Evolutionary conservation across 2,113 vertebrate genomes (phyloP), one percentile per base, ranked within the genome.

Genomic region (Microtus pennsylvanicus): DNA sequence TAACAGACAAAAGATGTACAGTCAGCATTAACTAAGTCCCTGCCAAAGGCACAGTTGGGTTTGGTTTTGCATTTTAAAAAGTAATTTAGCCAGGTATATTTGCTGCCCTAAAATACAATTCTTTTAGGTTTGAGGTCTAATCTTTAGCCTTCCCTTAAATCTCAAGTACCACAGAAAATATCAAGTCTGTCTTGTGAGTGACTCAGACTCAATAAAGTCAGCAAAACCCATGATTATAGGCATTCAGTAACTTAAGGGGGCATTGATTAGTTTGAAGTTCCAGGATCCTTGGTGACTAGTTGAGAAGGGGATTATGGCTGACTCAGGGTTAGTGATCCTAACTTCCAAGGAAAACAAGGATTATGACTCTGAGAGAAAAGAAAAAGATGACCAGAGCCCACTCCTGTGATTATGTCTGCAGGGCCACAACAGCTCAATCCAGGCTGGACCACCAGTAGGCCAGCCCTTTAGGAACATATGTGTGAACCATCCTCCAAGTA

Each of bases 41-140:
- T 69, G 82, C 10, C 45, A 30, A 88, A 26, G 28, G 65, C 19
- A 47, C 28, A 35, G 11, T 42, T 81, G n/a, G 4, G 5, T 82
- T 94, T 91, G 75, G 61, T 22, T 67, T 93, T 21, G 10, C 50
- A 80, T 75, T 69, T 94, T 88, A 14, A 3, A 65, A 93, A 93
- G 80, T 95, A 50, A 61, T 81, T 70, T 80, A 50, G 45, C 11
- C 4, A 28, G 11, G 7, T 77, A 2, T 26, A 67, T 80, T 81
- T 70, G 9, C 9, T 94, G 55, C 13, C 26, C 13, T 17, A 26
- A 86, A 65, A 74, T 80, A 33, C 38, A 90, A 90, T 65, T 75
- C 16, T 38, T 42, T 5, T 76, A 42, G 75, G 63, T n/a, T 52
- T 55, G 2, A 28, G 24, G 45, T 76, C 35, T 86, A 78, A 35